Evolutionary conservation across 1,140 invertebrate species (phyloP).

Genomic region (Ceratoteleas bidentatus): DNA sequence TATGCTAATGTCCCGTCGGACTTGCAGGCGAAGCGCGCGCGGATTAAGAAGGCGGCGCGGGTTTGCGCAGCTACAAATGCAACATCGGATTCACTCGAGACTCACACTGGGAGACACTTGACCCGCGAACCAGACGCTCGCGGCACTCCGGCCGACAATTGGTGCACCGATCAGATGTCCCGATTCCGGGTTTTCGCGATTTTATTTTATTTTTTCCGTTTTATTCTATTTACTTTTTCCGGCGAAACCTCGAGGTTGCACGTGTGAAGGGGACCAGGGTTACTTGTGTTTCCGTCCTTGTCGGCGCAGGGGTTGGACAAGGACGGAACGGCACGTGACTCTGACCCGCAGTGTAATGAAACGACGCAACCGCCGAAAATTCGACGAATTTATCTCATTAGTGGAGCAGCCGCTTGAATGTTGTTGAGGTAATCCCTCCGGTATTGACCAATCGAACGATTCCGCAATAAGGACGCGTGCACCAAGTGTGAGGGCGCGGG

Average conservation of each 20-base stretch:
- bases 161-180: constrained; percentile 8
- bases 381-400: constrained; percentile 42
- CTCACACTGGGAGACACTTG: constrained; percentile 16
- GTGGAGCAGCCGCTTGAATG: constrained; percentile 13
- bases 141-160: constrained; percentile 13
- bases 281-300: too few species aligned
- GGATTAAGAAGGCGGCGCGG: constrained; percentile 19
- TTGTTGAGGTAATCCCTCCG: constrained; percentile 23
- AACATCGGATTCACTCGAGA: constrained; percentile 38
- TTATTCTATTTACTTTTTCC: too few species aligned
- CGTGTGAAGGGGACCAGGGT: too few species aligned
- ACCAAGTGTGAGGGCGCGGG: constrained; percentile 47
- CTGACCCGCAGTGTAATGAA: constrained; percentile 1
- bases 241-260: too few species aligned
- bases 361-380: constrained; percentile 23
- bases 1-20: constrained; percentile 51
- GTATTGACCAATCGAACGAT: constrained; percentile 31
- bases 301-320: too few species aligned
- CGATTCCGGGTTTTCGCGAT: neutral
- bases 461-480: constrained; percentile 36
- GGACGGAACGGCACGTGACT: too few species aligned
- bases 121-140: constrained; percentile 20
- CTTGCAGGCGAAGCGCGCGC: constrained; percentile 16
- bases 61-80: constrained; percentile 16
- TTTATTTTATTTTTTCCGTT: too few species aligned